phyloP scores from a whole-genome alignment of 1,140 invertebrate species.

The Papilio machaon region DNA sequence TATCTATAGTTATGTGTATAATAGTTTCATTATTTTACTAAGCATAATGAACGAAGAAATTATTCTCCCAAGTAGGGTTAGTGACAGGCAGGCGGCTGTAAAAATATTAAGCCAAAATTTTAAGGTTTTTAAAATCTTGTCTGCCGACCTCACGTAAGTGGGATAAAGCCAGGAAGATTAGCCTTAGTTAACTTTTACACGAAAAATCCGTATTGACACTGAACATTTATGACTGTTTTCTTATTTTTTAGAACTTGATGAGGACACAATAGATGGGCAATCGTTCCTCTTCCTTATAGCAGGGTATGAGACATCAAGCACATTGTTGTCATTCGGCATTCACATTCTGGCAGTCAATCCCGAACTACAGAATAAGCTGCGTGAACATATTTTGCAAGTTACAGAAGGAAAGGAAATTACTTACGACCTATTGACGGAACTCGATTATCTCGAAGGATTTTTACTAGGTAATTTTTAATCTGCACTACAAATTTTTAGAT shows the following conservation, averaged over 20 bases:
- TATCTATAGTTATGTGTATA: neutral
- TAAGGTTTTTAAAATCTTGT: no score
- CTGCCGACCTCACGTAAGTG: no score
- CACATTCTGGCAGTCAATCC: slow-evolving; percentile 84
- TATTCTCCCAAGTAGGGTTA: no score
- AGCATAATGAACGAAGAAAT: no score
- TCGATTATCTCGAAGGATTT: slow-evolving; percentile 83
- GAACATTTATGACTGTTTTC: neutral
- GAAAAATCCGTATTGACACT: neutral
- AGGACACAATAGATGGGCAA: slow-evolving; percentile 76
- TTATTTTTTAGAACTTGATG: slow-evolving; percentile 68
- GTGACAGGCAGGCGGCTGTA: no score
- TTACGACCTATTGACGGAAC: slow-evolving; percentile 82
- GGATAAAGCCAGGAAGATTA: no score
- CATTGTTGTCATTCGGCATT: slow-evolving; percentile 81
- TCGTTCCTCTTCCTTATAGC: slow-evolving; percentile 77
- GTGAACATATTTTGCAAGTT: slow-evolving; percentile 83
- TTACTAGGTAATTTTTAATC: slow-evolving; percentile 66
- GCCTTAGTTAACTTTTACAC: no score
- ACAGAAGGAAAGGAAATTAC: slow-evolving; percentile 76
- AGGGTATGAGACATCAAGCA: slow-evolving; percentile 81
- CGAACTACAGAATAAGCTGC: slow-evolving; percentile 83
- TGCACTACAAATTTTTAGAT: neutral
- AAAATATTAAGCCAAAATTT: no score
- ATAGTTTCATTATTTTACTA: neutral